Conservation (phyloP, 2,797 vertebrate genomes). For the Borostomias antarcticus region DNA sequence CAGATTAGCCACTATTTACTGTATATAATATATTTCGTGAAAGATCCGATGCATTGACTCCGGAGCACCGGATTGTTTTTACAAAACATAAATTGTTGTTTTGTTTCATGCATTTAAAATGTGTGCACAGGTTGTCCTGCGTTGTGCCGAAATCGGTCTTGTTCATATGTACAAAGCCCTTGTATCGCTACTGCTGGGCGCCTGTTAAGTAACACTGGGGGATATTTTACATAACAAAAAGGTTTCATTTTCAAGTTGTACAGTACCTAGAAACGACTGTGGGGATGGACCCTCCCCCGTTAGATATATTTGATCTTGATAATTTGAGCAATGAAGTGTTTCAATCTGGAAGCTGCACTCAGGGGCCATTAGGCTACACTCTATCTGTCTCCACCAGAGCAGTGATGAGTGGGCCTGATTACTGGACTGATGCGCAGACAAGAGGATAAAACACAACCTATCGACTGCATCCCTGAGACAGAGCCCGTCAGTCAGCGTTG, state of each 20-base stretch:
- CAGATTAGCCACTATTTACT: conserved; percentile 47
- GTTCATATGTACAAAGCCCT: conserved; percentile 28
- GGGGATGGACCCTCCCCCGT: too few relatives aligned
- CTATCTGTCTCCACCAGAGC: neutral
- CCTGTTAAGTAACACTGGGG: conserved; percentile 11
- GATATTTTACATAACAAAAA: too few relatives aligned
- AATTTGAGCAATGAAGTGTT: neutral
- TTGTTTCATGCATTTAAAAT: conserved; percentile 50
- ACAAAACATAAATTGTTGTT: neutral
- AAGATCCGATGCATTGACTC: conserved; percentile 19
- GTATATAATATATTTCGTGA: conserved; percentile 41
- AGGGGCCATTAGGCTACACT: neutral
- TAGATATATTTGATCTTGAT: neutral
- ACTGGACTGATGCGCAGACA: conserved; percentile 21
- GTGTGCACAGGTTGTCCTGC: conserved; percentile 33
- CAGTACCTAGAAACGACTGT: too few relatives aligned
- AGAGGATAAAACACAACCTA: conserved; percentile 34
- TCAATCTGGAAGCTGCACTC: neutral
- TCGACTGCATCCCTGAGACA: conserved; percentile 30
- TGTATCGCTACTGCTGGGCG: conserved; percentile 5
- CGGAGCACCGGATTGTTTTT: conserved; percentile 13
- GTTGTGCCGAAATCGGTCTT: conserved; percentile 30
- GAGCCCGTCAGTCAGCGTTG: conserved; percentile 37
- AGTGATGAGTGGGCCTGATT: conserved; percentile 8
- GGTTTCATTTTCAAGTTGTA: too few relatives aligned